Conservation (phyloP, 2,888 invertebrate genomes). For the Dynastes tityus region DNA sequence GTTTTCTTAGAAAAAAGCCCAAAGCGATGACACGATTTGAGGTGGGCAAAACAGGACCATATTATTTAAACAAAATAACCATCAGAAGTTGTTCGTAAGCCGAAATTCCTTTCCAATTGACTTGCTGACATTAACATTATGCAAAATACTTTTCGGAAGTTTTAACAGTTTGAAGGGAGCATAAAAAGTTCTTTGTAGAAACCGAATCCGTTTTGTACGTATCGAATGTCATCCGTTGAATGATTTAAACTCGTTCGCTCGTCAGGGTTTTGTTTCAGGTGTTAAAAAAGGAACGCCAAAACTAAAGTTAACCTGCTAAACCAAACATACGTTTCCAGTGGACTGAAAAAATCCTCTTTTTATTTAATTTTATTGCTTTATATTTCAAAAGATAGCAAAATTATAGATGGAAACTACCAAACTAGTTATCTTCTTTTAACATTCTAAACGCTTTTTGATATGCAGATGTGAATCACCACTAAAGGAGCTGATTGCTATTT, state of each 20-base stretch:
- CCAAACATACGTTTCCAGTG: background rate
- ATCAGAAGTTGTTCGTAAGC: constrained; percentile 10
- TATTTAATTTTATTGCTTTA: background rate
- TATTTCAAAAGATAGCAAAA: no score
- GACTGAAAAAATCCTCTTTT: background rate
- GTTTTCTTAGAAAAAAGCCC: background rate
- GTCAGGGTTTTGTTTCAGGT: constrained; percentile 43
- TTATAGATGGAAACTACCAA: no score
- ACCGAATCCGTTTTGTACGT: constrained; percentile 54
- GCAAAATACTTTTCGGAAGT: constrained; percentile 52
- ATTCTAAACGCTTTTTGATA: no score
- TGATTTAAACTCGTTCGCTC: constrained; percentile 46
- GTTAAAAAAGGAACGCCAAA: constrained; percentile 20
- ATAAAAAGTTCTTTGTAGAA: constrained; percentile 52
- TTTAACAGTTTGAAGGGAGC: constrained; percentile 48
- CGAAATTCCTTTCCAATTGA: constrained; percentile 49
- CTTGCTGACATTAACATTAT: constrained; percentile 51
- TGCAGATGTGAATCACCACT: no score
- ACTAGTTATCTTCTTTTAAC: no score
- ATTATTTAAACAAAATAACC: background rate
- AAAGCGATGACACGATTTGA: background rate
- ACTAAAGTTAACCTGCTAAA: constrained; percentile 5
- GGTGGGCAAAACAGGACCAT: background rate
- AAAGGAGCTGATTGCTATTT: no score
- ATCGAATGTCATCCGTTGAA: constrained; percentile 57